These are phyloP conservation scores for Drosophila melanica DNA, from an alignment of 1,140 invertebrate genomes.

Conservation along the genomic window DNA sequence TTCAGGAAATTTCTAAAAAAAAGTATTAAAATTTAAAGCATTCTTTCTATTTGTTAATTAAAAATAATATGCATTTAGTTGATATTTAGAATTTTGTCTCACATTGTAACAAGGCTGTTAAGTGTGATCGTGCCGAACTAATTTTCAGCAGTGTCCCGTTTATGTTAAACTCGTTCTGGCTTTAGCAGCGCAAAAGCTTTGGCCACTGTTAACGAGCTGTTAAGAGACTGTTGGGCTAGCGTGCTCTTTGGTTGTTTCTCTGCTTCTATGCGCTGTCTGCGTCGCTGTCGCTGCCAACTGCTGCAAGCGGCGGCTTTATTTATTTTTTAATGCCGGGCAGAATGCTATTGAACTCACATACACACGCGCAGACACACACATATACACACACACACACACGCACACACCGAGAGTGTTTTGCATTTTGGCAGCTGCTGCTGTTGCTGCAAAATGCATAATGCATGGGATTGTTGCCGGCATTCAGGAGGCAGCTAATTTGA, in stretches of 20 bases:
- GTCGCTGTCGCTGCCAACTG: slow-evolving; percentile 30
- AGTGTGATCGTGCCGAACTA: too few relatives aligned
- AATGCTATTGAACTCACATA: slow-evolving; percentile 77
- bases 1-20: too few relatives aligned
- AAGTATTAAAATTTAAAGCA: too few relatives aligned
- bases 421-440: slow-evolving; percentile 34
- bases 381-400: background rate
- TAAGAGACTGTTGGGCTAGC: slow-evolving; percentile 14
- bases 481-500: slow-evolving; percentile 48
- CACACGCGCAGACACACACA: slow-evolving; percentile 23
- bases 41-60: too few relatives aligned
- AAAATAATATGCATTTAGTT: too few relatives aligned
- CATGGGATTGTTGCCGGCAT: slow-evolving; percentile 48
- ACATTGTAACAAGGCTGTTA: too few relatives aligned
- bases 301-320: slow-evolving; percentile 69
- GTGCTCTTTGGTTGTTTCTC: slow-evolving; percentile 5
- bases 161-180: background rate
- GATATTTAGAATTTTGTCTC: too few relatives aligned
- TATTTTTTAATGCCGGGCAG: slow-evolving; percentile 75
- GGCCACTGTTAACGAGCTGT: slow-evolving; percentile 17
- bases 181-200: slow-evolving; percentile 34
- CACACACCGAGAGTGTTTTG: slow-evolving; percentile 5
- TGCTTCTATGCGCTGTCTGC: slow-evolving; percentile 3
- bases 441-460: slow-evolving; percentile 59
- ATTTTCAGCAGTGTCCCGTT: too few relatives aligned